Conservation (phyloP, 2,113 vertebrate species). For the Piprites chloris region DNA sequence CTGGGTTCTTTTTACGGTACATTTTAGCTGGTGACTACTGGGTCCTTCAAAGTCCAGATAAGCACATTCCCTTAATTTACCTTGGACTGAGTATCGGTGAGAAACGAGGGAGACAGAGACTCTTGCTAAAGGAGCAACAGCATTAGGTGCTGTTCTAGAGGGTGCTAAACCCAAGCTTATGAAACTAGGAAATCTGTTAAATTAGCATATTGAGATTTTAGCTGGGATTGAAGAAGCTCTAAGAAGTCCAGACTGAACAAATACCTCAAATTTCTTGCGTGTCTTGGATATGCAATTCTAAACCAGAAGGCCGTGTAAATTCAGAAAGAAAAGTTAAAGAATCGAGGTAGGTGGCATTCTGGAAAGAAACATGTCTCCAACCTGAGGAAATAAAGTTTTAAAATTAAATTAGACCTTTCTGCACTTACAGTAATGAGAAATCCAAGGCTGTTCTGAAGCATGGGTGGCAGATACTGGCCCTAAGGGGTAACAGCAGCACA, state of each 20-base stretch:
- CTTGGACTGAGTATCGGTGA: background rate
- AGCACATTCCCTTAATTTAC: background rate
- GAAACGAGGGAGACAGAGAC: background rate
- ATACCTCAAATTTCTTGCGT: background rate
- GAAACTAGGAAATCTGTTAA: background rate
- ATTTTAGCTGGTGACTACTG: background rate
- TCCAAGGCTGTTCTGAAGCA: background rate
- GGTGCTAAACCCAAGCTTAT: background rate
- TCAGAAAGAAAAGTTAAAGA: background rate
- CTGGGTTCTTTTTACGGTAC: fast-evolving
- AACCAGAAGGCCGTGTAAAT: background rate
- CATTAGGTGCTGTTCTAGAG: background rate
- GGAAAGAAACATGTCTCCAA: background rate
- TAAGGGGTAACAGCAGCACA: background rate
- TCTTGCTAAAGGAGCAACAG: background rate
- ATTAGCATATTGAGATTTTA: background rate
- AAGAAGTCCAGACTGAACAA: background rate
- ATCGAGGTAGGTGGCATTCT: background rate
- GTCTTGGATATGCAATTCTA: background rate
- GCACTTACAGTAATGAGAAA: background rate
- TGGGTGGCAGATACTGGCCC: fast-evolving
- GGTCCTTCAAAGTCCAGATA: background rate
- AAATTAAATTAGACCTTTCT: background rate
- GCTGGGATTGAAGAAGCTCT: background rate
- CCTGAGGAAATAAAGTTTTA: background rate